A percentile compares a stretch with the other conserved stretches of the same genome.
Evolutionary conservation across 1,140 invertebrate genomes (phyloP).

Genomic region (Batillaria attramentaria): DNA sequence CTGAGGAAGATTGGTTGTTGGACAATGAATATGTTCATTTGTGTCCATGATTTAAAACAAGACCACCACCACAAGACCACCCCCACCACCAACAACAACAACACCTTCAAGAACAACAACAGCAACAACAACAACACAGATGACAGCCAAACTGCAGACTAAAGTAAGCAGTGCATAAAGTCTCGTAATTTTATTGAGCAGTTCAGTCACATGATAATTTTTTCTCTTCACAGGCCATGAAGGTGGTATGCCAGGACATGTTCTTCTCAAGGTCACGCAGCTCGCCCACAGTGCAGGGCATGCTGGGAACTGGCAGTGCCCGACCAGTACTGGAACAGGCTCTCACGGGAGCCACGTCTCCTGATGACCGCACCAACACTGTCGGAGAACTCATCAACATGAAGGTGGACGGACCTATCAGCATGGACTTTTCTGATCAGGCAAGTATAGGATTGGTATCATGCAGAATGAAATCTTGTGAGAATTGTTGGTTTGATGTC

Average conservation of each 20-base stretch:
- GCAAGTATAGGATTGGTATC: conserved; percentile 27
- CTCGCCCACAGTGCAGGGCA: conserved; percentile 45
- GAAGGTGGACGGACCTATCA: conserved; percentile 58
- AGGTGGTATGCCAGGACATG: conserved; percentile 69
- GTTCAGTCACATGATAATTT: too few relatives aligned
- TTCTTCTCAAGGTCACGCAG: conserved; percentile 67
- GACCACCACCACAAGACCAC: too few relatives aligned
- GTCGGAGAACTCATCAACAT: conserved; percentile 63
- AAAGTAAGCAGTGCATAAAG: too few relatives aligned
- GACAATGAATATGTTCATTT: too few relatives aligned
- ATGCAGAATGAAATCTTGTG: not conserved
- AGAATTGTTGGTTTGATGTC: too few relatives aligned
- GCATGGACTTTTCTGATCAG: conserved; percentile 59
- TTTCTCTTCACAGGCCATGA: conserved; percentile 55
- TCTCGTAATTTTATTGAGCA: too few relatives aligned
- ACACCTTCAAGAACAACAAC: too few relatives aligned
- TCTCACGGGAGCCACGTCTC: conserved; percentile 49
- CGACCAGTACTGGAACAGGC: conserved; percentile 60
- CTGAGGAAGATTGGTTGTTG: not conserved
- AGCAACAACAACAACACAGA: too few relatives aligned
- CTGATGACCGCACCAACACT: conserved; percentile 57
- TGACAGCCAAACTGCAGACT: too few relatives aligned
- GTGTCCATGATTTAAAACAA: too few relatives aligned
- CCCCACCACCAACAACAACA: too few relatives aligned
- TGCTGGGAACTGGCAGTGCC: conserved; percentile 32